These are phyloP conservation scores for Asbolus verrucosus DNA, from an alignment of 1,140 invertebrate species.

Conservation along the genomic window DNA sequence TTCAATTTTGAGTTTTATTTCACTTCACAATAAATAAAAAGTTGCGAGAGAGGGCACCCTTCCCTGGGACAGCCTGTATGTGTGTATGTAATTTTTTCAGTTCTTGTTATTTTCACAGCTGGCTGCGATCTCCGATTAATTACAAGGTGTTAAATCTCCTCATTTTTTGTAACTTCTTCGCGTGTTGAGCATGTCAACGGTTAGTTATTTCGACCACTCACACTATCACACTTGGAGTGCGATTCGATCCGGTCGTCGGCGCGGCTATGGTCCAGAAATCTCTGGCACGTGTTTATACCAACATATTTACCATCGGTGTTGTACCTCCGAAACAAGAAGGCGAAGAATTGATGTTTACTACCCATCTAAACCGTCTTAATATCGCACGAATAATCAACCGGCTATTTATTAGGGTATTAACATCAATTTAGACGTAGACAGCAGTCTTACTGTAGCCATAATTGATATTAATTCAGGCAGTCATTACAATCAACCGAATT, in stretches of 20 bases:
- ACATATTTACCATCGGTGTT: too few relatives aligned
- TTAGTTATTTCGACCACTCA: conserved; percentile 39
- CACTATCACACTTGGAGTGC: conserved; percentile 18
- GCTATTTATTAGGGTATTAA: conserved; percentile 43
- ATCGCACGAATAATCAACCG: conserved; percentile 40
- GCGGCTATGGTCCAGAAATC: too few relatives aligned
- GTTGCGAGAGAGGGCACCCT: too few relatives aligned
- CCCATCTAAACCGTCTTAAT: not conserved
- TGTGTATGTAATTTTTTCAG: not conserved
- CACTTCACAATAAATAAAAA: too few relatives aligned
- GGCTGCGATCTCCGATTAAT: conserved; percentile 33
- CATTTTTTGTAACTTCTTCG: conserved; percentile 11
- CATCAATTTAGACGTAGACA: conserved; percentile 40
- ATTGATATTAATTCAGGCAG: conserved; percentile 45
- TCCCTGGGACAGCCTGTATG: not conserved
- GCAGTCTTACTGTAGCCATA: conserved; percentile 31
- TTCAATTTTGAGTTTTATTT: too few relatives aligned
- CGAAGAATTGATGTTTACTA: conserved; percentile 14
- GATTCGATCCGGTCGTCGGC: conserved; percentile 27
- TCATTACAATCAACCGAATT: conserved; percentile 45
- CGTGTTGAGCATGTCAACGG: conserved; percentile 39
- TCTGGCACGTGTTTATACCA: conserved; percentile 23
- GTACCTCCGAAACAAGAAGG: not conserved
- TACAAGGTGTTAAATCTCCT: conserved; percentile 41
- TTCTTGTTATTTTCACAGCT: conserved; percentile 29